These are phyloP conservation scores for Crotalus horridus DNA, from an alignment of 2,113 vertebrate species.

Conservation along the genomic window DNA sequence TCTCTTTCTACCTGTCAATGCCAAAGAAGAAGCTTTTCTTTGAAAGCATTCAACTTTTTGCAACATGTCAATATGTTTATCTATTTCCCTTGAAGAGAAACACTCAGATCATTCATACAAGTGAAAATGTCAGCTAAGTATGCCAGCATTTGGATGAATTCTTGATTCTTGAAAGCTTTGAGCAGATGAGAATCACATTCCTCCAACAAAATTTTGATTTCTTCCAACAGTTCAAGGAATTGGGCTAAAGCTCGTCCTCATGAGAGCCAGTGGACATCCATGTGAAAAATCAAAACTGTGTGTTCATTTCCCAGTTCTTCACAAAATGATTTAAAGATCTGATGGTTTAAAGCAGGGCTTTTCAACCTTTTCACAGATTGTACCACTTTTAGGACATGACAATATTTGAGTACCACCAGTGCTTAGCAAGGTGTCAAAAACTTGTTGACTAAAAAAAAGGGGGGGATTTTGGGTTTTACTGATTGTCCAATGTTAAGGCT, in stretches of 20 bases:
- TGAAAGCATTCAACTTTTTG: background rate
- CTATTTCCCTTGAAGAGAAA: background rate
- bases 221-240: background rate
- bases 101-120: background rate
- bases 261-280: background rate
- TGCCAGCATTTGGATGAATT: background rate
- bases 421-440: too few species aligned
- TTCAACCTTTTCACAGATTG: too few species aligned
- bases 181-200: background rate
- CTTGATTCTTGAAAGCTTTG: background rate
- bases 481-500: too few species aligned
- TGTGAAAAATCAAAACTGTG: background rate
- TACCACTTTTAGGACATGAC: too few species aligned
- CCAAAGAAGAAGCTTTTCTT: background rate
- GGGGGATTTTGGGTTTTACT: too few species aligned
- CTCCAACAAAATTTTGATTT: background rate
- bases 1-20: too few species aligned
- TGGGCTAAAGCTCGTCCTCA: background rate
- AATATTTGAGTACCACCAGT: too few species aligned
- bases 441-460: too few species aligned
- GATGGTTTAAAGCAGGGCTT: too few species aligned
- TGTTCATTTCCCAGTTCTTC: too few species aligned
- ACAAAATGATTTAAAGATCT: too few species aligned
- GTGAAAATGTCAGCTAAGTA: background rate
- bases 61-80: background rate